Percentiles rank a stretch among this genome's conserved stretches.
Conservation (phyloP, 2,797 vertebrate genomes). For the Lerista edwardsae region DNA sequence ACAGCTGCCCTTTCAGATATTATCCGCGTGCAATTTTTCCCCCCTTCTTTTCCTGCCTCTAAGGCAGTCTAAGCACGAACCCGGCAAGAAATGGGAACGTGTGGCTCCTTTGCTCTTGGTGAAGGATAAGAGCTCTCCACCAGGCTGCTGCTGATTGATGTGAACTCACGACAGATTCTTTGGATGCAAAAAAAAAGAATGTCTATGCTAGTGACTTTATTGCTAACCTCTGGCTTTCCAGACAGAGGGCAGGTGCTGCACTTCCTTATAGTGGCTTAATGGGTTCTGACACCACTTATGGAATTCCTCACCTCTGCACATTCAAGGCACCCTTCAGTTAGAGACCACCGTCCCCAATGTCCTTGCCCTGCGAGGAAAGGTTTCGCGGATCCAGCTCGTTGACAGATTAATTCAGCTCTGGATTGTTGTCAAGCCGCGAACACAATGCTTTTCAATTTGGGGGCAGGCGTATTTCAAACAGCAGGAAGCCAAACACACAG, state of each 20-base stretch:
- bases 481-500: slow-evolving; percentile 5
- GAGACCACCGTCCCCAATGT: too few relatives aligned
- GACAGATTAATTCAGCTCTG: neutral
- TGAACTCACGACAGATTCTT: slow-evolving; percentile 24
- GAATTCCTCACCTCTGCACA: slow-evolving; percentile 24
- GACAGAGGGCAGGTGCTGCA: neutral
- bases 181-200: slow-evolving; percentile 23
- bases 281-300: slow-evolving; percentile 11
- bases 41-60: too few relatives aligned
- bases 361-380: too few relatives aligned
- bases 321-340: slow-evolving; percentile 18
- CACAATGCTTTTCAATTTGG: neutral
- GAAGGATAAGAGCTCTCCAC: slow-evolving; percentile 34
- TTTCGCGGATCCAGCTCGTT: slow-evolving; percentile 5
- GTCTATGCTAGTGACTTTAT: slow-evolving; percentile 23
- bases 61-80: neutral
- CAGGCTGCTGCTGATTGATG: slow-evolving; percentile 48
- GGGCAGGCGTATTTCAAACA: slow-evolving; percentile 13
- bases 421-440: slow-evolving; percentile 41
- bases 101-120: slow-evolving; percentile 35
- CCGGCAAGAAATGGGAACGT: slow-evolving; percentile 16
- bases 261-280: slow-evolving; percentile 17
- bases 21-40: neutral
- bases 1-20: neutral
- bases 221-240: slow-evolving; percentile 39